Conservation (phyloP, 2,888 invertebrate genomes). For the Epinotia ramella region DNA sequence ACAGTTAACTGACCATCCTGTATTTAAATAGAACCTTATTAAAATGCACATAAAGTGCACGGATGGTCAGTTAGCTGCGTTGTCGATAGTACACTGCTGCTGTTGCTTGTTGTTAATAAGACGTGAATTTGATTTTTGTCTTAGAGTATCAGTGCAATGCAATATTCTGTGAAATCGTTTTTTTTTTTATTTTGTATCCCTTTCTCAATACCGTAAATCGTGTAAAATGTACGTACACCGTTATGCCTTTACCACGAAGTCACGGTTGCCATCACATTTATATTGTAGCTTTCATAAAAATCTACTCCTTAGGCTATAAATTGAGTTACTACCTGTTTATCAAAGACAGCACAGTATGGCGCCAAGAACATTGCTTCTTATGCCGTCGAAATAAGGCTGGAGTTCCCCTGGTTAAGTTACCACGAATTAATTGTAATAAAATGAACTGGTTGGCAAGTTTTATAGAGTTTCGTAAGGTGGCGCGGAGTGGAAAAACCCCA, state of each 20-base stretch:
- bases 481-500: not conserved
- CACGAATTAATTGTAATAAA: slow-evolving; percentile 25
- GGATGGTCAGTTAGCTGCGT: too few species aligned
- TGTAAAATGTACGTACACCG: not conserved
- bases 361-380: not conserved
- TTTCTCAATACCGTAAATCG: too few species aligned
- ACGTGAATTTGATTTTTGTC: too few species aligned
- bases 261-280: not conserved
- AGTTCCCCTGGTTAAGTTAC: not conserved
- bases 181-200: too few species aligned
- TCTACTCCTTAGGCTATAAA: slow-evolving; percentile 8
- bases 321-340: slow-evolving; percentile 10
- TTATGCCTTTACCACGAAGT: not conserved
- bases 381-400: not conserved
- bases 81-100: too few species aligned
- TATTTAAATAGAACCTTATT: too few species aligned
- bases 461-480: not conserved
- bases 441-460: slow-evolving; percentile 17
- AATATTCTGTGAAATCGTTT: too few species aligned
- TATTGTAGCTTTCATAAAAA: slow-evolving; percentile 1
- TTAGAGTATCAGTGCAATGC: too few species aligned
- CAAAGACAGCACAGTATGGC: not conserved
- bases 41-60: too few species aligned
- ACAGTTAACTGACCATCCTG: too few species aligned
- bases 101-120: too few species aligned